phyloP scores from a whole-genome alignment of 2,113 vertebrate species.

The Hyla sarda region DNA sequence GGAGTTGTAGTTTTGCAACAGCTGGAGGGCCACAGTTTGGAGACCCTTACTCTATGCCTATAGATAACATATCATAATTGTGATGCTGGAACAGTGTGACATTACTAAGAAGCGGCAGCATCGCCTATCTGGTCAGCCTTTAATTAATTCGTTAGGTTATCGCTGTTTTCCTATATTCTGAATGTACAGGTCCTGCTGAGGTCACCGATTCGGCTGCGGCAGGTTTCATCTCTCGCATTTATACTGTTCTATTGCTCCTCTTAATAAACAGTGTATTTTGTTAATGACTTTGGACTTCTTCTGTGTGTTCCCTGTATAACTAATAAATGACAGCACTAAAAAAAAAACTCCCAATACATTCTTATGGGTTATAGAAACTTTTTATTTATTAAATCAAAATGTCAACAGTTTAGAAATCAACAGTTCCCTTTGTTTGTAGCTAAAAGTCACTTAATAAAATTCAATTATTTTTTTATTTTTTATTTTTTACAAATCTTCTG shows the following conservation, averaged over 20 bases:
- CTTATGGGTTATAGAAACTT: slow-evolving; percentile 3
- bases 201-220: background rate
- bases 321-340: background rate
- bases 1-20: too few relatives aligned
- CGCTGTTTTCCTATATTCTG: background rate
- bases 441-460: background rate
- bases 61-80: background rate
- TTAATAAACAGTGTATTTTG: slow-evolving; percentile 59
- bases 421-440: background rate
- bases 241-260: slow-evolving; percentile 45
- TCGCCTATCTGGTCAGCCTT: too few relatives aligned
- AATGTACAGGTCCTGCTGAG: slow-evolving; percentile 31
- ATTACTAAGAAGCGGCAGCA: too few relatives aligned
- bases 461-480: too few relatives aligned
- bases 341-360: background rate
- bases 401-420: background rate
- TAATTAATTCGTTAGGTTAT: too few relatives aligned
- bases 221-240: slow-evolving; percentile 35
- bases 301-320: background rate
- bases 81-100: too few relatives aligned
- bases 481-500: background rate
- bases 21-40: too few relatives aligned
- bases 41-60: background rate
- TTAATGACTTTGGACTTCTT: slow-evolving; percentile 39
- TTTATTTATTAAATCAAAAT: slow-evolving; percentile 8